Conservation (phyloP, 2,797 vertebrate genomes). For the Miichthys miiuy region DNA sequence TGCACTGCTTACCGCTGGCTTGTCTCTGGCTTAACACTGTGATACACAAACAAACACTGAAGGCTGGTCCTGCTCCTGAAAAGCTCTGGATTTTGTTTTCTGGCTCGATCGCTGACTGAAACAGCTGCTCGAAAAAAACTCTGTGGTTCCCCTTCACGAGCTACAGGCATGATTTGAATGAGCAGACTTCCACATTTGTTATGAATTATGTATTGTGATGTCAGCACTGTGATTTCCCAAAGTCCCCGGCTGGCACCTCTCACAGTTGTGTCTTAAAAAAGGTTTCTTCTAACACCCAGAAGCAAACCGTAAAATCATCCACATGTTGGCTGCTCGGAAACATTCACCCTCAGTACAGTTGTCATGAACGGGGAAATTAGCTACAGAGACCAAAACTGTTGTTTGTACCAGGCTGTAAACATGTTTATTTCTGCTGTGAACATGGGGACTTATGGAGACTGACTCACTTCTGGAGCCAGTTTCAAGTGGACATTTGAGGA, state of each 20-base stretch:
- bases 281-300: neutral
- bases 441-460: no score
- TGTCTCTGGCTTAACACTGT: conserved; percentile 56
- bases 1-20: conserved; percentile 53
- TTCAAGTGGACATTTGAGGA: no score
- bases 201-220: conserved; percentile 11
- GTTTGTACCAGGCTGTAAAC: no score
- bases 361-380: no score
- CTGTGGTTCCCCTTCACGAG: conserved; percentile 3
- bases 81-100: conserved; percentile 39
- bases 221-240: conserved; percentile 1
- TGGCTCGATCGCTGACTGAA: conserved; percentile 37
- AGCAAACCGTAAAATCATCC: neutral
- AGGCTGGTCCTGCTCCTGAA: conserved; percentile 35
- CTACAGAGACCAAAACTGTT: no score
- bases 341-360: neutral
- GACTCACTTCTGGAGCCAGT: no score
- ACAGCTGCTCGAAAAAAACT: conserved; percentile 55
- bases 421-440: no score
- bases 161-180: conserved; percentile 5
- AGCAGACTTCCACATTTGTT: neutral
- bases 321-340: neutral
- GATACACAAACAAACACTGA: conserved; percentile 57
- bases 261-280: neutral
- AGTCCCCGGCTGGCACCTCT: neutral